Conservation (phyloP, 1,140 invertebrate species). For the Hycleus phaleratus region DNA sequence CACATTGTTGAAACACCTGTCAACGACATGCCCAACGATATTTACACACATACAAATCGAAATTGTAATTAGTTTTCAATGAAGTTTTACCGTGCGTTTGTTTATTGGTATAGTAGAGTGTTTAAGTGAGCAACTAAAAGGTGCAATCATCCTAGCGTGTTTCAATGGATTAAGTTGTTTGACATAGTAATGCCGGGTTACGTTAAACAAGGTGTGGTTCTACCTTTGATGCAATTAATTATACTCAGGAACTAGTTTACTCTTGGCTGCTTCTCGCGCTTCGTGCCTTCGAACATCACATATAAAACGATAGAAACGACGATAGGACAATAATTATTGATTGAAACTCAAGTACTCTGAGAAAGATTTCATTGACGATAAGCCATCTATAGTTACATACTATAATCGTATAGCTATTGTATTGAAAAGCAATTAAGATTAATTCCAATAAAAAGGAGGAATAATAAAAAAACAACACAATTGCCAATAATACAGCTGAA, state of each 20-base stretch:
- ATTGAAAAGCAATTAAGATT: no score
- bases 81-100: no score
- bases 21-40: neutral
- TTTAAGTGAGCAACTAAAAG: constrained; percentile 16
- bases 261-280: constrained; percentile 15
- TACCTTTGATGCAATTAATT: constrained; percentile 24
- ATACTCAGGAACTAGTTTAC: constrained; percentile 21
- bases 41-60: constrained; percentile 2
- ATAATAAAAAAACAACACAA: no score
- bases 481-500: no score
- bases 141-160: constrained; percentile 12
- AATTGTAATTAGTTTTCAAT: constrained; percentile 17
- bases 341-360: constrained; percentile 3
- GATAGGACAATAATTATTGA: constrained; percentile 12
- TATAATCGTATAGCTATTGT: no score
- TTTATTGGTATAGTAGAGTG: constrained; percentile 7
- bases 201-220: constrained; percentile 20
- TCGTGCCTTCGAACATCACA: constrained; percentile 13
- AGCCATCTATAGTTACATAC: no score
- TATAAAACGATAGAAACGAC: constrained; percentile 5
- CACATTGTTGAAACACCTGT: neutral
- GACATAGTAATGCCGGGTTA: constrained; percentile 24
- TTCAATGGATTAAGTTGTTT: constrained; percentile 24
- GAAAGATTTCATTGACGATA: neutral
- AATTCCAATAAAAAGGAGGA: no score